phyloP scores from a whole-genome alignment of 2,888 invertebrate species.

The Geophilus truncorum region DNA sequence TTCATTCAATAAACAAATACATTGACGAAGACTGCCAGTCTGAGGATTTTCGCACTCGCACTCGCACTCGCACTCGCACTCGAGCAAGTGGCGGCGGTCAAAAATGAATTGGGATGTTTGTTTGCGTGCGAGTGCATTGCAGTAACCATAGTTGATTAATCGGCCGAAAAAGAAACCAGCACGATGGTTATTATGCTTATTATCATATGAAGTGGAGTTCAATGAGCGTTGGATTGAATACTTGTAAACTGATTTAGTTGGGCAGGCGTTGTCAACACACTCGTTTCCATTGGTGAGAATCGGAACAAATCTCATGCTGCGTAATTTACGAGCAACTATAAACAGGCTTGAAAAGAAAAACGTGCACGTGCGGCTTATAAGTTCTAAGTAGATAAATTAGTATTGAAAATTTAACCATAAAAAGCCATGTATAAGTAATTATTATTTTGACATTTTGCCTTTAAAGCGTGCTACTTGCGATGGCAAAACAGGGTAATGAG shows the following conservation, averaged over 20 bases:
- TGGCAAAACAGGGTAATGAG: too few species aligned
- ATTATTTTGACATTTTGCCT: too few species aligned
- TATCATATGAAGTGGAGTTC: not conserved
- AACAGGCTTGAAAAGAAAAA: not conserved
- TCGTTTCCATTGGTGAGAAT: not conserved
- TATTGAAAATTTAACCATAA: not conserved
- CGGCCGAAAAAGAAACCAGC: too few species aligned
- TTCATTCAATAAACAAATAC: not conserved
- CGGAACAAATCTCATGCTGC: not conserved
- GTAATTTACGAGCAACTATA: not conserved
- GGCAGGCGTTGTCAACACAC: not conserved
- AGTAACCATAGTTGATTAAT: too few species aligned
- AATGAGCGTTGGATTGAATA: not conserved
- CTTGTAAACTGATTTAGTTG: not conserved
- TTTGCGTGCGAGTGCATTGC: too few species aligned
- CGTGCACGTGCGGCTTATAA: not conserved
- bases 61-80: too few species aligned
- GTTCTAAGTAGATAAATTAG: too few species aligned
- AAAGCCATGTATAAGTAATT: too few species aligned
- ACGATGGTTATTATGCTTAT: not conserved
- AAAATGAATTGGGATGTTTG: too few species aligned
- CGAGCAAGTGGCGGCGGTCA: too few species aligned
- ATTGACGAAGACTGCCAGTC: not conserved
- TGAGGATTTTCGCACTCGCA: too few species aligned
- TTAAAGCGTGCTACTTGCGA: too few species aligned